Evolutionary conservation across 2,888 invertebrate species (phyloP), one percentile per base, ranked within the genome.

Genomic region (Drosophila anomalata): DNA sequence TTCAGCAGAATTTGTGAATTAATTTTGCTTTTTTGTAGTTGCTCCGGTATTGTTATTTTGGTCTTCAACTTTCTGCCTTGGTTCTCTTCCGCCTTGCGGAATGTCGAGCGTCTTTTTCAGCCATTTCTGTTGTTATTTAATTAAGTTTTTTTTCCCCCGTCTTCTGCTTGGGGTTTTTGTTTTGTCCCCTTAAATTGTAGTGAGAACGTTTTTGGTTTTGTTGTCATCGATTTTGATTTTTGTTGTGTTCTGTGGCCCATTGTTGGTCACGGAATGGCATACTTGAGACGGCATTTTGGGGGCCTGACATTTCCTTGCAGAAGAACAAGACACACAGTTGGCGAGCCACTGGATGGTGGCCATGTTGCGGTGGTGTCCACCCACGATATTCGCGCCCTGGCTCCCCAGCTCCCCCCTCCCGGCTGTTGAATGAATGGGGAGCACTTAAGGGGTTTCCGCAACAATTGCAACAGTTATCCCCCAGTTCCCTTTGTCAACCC

Each of bases 361-460:
- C 44, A 20, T 9, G 20, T 29, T 29, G 9, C 9, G 29, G 29
- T 29, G 20, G 9, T 33, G 33, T 12, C 33, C 8, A 12, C 36
- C 9, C 22, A 20, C 14, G 9, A 26, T 7, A 26, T 26, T 26
- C 26, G 26, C 29, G 2, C 11, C 7, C 6, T 1, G 58, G 17
- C 42, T 12, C 26, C 72, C 59, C 39, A 14, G 51, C 26, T 20
- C 11, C 33, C 36, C 73, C 39, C 17, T 11, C 67, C 51, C 9
- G 8, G 29, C n/a, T 36, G 36, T 36, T 42, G 11, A 42, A 17
- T 65, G 67, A 67, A 67, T 22, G 41, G 39, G 36, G 12, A 58
- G 72, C 83, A 85, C 87, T 88, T 88, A 77, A 85, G 75, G 79
- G 84, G 88, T 75, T 88, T 88, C 87, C 68, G 77, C 79, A 82